A percentile compares a stretch with the other conserved stretches of the same genome.
phyloP scores from a whole-genome alignment of 2,113 vertebrate genomes.

The Neodon shergylaensis region DNA sequence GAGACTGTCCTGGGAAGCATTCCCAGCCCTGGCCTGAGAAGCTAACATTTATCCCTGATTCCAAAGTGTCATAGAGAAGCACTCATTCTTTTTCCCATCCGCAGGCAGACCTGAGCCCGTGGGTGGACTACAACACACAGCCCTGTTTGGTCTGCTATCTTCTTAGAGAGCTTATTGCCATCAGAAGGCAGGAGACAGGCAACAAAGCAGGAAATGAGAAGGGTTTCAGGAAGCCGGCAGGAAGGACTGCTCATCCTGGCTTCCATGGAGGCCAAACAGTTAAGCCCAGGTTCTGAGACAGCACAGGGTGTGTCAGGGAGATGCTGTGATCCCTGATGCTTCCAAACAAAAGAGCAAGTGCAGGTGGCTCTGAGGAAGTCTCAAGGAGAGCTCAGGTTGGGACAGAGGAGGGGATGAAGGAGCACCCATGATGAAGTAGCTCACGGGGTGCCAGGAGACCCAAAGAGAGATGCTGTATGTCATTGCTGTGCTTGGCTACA shows the following conservation, averaged over 20 bases:
- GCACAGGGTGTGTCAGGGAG: rapidly evolving
- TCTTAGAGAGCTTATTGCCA: neutral
- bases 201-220: neutral
- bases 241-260: neutral
- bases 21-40: neutral
- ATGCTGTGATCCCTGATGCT: neutral
- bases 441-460: neutral
- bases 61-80: neutral
- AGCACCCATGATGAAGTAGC: neutral
- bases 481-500: neutral
- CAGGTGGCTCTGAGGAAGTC: neutral
- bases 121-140: neutral
- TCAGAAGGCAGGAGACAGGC: neutral
- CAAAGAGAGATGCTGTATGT: rapidly evolving
- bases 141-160: neutral
- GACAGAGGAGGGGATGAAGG: too few relatives aligned
- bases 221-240: neutral
- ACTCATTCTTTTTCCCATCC: constrained; percentile 13
- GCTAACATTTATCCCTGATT: neutral
- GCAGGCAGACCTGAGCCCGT: neutral
- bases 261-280: neutral
- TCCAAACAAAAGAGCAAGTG: rapidly evolving
- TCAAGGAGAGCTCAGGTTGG: rapidly evolving
- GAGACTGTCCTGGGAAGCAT: constrained; percentile 56
- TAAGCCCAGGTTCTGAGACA: neutral